Conservation (phyloP, 2,113 vertebrate species). For the Menura novaehollandiae region DNA sequence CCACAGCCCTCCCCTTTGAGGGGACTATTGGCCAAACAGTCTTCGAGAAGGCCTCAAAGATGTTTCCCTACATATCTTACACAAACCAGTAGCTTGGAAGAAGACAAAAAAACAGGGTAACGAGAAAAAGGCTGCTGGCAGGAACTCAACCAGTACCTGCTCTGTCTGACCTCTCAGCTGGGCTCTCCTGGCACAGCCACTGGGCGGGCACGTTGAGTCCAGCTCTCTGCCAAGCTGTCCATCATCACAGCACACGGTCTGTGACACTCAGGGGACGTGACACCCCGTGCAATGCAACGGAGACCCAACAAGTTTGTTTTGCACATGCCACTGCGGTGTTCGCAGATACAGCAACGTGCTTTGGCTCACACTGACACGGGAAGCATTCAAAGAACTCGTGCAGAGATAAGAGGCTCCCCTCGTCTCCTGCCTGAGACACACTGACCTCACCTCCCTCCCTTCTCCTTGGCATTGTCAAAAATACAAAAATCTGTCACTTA, state of each 20-base stretch:
- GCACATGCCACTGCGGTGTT: neutral
- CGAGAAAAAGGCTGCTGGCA: neutral
- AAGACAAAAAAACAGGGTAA: neutral
- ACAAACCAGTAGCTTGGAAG: neutral
- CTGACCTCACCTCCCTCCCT: neutral
- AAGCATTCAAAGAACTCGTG: neutral
- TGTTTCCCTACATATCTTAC: neutral
- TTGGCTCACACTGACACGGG: neutral
- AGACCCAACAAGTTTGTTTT: constrained; percentile 3
- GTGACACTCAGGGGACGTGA: neutral
- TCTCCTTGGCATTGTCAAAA: neutral
- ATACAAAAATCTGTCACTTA: constrained; percentile 2
- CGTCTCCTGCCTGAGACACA: neutral
- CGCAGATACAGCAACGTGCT: neutral
- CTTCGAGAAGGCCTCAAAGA: neutral
- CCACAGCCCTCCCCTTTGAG: neutral
- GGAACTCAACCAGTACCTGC: neutral
- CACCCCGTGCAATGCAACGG: neutral
- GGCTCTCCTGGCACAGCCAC: fast-evolving
- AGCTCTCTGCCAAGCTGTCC: neutral
- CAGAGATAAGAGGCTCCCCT: constrained; percentile 7
- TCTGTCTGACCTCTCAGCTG: neutral
- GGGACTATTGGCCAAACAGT: fast-evolving
- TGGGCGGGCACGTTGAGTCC: neutral
- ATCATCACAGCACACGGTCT: neutral